Evolutionary conservation across 2,797 vertebrate genomes (phyloP).

Genomic region (Vespertilio murinus): DNA sequence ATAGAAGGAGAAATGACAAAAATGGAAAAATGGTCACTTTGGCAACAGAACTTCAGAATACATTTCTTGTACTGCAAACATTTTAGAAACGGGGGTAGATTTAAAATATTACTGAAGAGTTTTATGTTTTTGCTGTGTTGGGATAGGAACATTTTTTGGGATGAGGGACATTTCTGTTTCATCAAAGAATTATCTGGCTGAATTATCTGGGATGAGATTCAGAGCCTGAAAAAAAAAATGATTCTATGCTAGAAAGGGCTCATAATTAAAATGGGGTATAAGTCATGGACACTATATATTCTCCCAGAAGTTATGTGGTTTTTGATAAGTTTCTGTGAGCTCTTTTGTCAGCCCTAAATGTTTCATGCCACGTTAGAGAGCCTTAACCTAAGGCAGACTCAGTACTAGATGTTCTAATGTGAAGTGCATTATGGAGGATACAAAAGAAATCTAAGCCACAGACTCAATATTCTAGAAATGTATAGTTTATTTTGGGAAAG

Average conservation of each 20-base stretch:
- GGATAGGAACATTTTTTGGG: background rate
- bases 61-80: background rate
- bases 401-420: background rate
- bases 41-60: background rate
- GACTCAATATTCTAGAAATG: background rate
- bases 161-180: background rate
- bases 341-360: background rate
- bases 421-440: background rate
- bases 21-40: background rate
- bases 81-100: background rate
- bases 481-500: background rate
- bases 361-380: background rate
- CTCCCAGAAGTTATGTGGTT: background rate
- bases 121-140: background rate
- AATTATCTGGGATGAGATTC: background rate
- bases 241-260: background rate
- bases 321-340: background rate
- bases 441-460: background rate
- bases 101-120: background rate
- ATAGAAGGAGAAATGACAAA: background rate
- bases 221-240: background rate
- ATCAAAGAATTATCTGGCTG: background rate
- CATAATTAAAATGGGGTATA: background rate
- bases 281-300: background rate
- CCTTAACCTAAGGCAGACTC: background rate